These are phyloP conservation scores for Tribolium castaneum DNA, from an alignment of 1,140 invertebrate species.

Conservation along the genomic window DNA sequence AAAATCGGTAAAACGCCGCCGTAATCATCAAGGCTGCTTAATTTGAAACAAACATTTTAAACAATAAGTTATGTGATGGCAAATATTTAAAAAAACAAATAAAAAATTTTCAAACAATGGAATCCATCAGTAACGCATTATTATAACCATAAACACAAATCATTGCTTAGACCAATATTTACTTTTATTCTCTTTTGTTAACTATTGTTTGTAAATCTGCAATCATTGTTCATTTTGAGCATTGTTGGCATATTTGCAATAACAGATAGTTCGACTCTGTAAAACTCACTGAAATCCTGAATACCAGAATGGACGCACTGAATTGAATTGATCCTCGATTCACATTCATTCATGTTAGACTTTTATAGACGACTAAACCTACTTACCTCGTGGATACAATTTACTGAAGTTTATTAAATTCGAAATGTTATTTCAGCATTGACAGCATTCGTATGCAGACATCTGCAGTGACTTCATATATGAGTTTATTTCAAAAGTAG, in stretches of 20 bases:
- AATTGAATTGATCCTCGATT: not conserved
- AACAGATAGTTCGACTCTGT: no score
- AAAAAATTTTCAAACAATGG: not conserved
- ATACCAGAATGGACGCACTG: not conserved
- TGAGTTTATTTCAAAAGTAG: not conserved
- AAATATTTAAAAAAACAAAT: not conserved
- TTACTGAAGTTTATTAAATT: not conserved
- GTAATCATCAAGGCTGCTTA: no score
- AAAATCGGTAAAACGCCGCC: no score
- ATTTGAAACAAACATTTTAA: no score
- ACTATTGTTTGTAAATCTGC: not conserved
- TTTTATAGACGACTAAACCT: not conserved
- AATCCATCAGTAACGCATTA: not conserved
- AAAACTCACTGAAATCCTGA: no score
- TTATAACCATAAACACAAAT: not conserved
- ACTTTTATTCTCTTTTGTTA: not conserved
- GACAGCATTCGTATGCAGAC: not conserved
- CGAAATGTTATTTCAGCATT: not conserved
- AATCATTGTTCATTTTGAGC: not conserved
- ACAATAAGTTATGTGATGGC: not conserved
- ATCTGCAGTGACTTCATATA: not conserved
- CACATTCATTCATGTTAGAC: not conserved
- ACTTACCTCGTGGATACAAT: not conserved
- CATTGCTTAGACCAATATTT: not conserved
- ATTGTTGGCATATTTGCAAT: not conserved